Evolutionary conservation across 2,113 vertebrate species (phyloP).

Genomic region (Eubucco bourcierii): DNA sequence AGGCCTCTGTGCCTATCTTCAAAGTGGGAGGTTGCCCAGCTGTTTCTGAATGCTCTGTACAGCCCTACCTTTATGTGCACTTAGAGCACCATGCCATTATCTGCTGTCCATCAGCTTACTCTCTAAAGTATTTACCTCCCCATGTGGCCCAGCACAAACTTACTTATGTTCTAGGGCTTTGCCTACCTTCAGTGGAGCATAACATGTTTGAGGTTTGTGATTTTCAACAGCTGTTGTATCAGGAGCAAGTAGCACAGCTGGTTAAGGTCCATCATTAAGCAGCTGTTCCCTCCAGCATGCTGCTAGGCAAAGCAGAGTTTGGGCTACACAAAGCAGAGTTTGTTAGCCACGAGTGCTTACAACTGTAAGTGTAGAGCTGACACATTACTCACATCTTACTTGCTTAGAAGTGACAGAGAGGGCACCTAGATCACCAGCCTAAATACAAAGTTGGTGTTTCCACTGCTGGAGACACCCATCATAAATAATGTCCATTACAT

Average conservation of each 20-base stretch:
- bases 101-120: not conserved
- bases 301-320: not conserved
- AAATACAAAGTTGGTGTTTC: not conserved
- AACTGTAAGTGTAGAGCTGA: not conserved
- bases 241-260: not conserved
- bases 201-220: not conserved
- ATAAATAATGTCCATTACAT: not conserved
- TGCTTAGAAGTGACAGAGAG: not conserved
- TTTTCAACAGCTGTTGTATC: not conserved
- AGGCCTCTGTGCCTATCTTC: not conserved
- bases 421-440: not conserved
- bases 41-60: not conserved
- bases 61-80: not conserved
- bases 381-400: constrained; percentile 30
- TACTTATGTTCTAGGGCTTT: not conserved
- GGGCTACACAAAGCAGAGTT: constrained; percentile 7
- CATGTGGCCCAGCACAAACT: not conserved
- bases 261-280: not conserved
- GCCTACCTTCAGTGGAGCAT: not conserved
- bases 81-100: not conserved
- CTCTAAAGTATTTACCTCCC: not conserved
- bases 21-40: not conserved
- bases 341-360: not conserved
- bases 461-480: not conserved
- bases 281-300: not conserved